Evolutionary conservation across 2,113 vertebrate species (phyloP).

Genomic region (Xyrauchen texanus): DNA sequence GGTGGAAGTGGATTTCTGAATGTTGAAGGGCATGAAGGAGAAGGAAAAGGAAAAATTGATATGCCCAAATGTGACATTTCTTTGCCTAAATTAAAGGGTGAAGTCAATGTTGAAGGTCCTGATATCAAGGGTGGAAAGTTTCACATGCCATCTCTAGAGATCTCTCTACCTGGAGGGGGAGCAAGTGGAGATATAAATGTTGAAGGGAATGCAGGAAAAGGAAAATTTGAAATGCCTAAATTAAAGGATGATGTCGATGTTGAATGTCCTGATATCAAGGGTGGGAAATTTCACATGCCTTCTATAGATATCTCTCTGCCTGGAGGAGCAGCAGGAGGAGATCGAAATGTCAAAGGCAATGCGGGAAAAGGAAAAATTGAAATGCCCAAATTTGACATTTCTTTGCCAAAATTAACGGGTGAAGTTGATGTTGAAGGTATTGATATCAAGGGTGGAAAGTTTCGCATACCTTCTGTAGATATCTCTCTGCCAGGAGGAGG

Average conservation of each 20-base stretch:
- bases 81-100: not conserved
- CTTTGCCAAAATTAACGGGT: not conserved
- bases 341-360: slow-evolving; percentile 46
- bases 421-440: slow-evolving; percentile 29
- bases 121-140: slow-evolving; percentile 53
- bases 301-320: slow-evolving; percentile 63
- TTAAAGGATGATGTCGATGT: slow-evolving; percentile 62
- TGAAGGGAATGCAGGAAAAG: slow-evolving; percentile 37
- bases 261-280: slow-evolving; percentile 36
- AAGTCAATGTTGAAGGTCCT: slow-evolving; percentile 21
- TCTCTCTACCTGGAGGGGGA: slow-evolving; percentile 37
- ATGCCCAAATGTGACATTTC: slow-evolving; percentile 18
- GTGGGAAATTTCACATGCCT: slow-evolving; percentile 61
- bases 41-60: slow-evolving; percentile 58
- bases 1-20: slow-evolving; percentile 46
- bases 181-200: slow-evolving; percentile 8
- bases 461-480: slow-evolving; percentile 63
- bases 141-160: slow-evolving; percentile 38
- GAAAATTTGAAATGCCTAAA: slow-evolving; percentile 60
- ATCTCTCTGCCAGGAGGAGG: slow-evolving; percentile 65
- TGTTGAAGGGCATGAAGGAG: slow-evolving; percentile 50
- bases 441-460: slow-evolving; percentile 46
- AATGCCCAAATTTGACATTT: slow-evolving; percentile 25
- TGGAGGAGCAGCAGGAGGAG: slow-evolving; percentile 52
- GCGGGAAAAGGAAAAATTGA: slow-evolving; percentile 23